A percentile compares a stretch with the other conserved stretches of the same genome.
These are phyloP conservation scores for Nomada lathburiana DNA, from an alignment of 2,888 invertebrate species.

Conservation along the genomic window DNA sequence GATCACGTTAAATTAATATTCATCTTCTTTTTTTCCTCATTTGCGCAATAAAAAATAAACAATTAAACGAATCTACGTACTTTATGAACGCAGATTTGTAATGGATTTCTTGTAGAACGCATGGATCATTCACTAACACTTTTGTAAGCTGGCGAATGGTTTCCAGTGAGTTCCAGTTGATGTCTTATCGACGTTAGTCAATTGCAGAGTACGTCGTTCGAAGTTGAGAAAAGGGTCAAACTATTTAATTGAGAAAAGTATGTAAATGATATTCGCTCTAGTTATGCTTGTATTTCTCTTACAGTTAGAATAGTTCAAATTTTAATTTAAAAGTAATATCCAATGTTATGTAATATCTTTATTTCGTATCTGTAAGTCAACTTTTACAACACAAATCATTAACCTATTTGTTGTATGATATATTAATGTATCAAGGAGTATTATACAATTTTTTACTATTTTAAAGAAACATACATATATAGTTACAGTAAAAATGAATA, in stretches of 20 bases:
- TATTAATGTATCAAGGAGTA: background rate
- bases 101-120: slow-evolving; percentile 13
- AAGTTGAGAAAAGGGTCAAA: slow-evolving; percentile 9
- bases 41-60: background rate
- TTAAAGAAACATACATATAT: background rate
- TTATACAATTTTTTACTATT: background rate
- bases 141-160: slow-evolving; percentile 19
- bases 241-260: slow-evolving; percentile 25
- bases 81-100: background rate
- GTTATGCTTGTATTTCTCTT: background rate
- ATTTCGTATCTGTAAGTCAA: background rate
- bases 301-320: background rate
- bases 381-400: background rate
- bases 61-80: background rate
- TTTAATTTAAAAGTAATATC: background rate
- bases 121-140: background rate
- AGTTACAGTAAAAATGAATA: too few species aligned
- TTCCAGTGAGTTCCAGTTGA: slow-evolving; percentile 33
- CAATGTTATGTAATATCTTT: slow-evolving; percentile 33
- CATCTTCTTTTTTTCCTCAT: background rate
- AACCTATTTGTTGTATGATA: background rate
- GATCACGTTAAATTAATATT: background rate
- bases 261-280: slow-evolving; percentile 4
- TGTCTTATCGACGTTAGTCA: slow-evolving; percentile 21
- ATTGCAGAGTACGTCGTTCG: background rate